A percentile compares a stretch with the other conserved stretches of the same genome.
Conservation (phyloP, 1,140 invertebrate species). For the Geopemphigus sp. region DNA sequence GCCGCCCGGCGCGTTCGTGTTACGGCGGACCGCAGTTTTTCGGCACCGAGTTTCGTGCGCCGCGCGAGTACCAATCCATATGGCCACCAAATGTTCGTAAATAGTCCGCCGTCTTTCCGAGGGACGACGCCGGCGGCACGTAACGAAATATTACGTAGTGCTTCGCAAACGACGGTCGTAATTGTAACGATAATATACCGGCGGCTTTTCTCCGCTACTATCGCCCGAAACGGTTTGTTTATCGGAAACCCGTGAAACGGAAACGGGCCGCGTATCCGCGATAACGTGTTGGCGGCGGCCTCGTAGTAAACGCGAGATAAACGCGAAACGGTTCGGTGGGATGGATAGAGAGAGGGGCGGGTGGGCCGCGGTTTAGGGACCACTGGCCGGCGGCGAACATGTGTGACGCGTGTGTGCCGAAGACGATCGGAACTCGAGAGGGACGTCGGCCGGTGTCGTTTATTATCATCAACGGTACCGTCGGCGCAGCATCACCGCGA, state of each 20-base stretch:
- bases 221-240: no score
- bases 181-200: no score
- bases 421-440: slow-evolving; percentile 13
- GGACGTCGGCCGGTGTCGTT: slow-evolving; percentile 15
- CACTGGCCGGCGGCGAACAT: slow-evolving; percentile 25
- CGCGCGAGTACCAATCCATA: no score
- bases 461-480: slow-evolving; percentile 28
- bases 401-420: slow-evolving; percentile 15
- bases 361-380: slow-evolving; percentile 11
- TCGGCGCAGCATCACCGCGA: slow-evolving; percentile 43
- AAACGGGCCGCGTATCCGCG: no score
- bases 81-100: slow-evolving; percentile 47
- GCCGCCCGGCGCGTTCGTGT: no score
- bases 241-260: no score
- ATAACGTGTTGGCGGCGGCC: no score
- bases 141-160: slow-evolving; percentile 16
- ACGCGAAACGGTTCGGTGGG: no score
- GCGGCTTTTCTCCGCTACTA: no score
- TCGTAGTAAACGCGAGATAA: no score
- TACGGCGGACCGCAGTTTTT: background rate
- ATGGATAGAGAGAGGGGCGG: accelerated
- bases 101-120: slow-evolving; percentile 8
- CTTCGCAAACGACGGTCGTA: slow-evolving; percentile 19
- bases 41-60: no score
- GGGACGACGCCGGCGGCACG: background rate